Evolutionary conservation across 2,888 invertebrate species (phyloP).

Genomic region (Cataglyphis cursor): DNA sequence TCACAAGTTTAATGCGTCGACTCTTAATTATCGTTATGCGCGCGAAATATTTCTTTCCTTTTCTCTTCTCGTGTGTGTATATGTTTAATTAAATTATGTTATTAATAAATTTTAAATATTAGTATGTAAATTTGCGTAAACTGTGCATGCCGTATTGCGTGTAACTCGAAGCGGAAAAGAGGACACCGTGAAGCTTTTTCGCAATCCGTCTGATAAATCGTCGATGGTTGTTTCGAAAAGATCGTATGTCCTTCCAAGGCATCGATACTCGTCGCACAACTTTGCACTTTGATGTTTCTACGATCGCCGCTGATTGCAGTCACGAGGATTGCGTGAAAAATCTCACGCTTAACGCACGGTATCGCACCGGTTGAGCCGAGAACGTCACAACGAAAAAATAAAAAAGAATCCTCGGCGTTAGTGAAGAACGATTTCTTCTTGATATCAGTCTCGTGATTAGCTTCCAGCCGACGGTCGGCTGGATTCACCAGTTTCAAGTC

Average conservation of each 20-base stretch:
- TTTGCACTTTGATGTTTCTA: neutral
- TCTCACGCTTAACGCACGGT: neutral
- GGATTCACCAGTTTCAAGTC: neutral
- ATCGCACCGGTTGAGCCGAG: neutral
- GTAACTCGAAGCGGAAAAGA: neutral
- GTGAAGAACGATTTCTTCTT: neutral
- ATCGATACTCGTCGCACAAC: neutral
- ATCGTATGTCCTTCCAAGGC: neutral
- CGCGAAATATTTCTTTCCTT: neutral
- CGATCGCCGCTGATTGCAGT: neutral
- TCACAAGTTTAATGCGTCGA: neutral
- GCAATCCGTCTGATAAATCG: slow-evolving; percentile 8
- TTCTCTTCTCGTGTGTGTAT: too few relatives aligned
- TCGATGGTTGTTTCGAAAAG: neutral
- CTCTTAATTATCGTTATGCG: neutral
- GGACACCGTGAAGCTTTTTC: neutral
- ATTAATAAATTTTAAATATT: neutral
- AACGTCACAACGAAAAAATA: neutral
- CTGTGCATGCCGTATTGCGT: neutral
- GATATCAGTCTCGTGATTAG: neutral
- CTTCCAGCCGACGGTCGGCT: neutral
- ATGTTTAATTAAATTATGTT: neutral
- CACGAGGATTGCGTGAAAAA: neutral
- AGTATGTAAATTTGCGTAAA: neutral
- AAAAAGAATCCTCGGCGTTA: neutral